phyloP scores from a whole-genome alignment of 2,797 vertebrate species.

The Pachyuromys duprasi region DNA sequence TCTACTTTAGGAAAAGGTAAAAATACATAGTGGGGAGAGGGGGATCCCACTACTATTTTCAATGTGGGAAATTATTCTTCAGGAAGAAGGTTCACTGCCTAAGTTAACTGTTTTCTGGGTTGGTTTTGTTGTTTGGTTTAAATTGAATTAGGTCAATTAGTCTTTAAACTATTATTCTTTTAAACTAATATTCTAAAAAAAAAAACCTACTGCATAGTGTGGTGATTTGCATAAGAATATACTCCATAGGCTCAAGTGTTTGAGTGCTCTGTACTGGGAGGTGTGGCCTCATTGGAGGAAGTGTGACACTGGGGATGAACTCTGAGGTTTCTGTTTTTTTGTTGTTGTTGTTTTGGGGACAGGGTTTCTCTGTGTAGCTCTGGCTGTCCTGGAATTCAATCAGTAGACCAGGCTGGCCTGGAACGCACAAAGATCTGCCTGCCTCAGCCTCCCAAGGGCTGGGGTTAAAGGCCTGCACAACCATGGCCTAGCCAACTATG shows the following conservation, averaged over 20 bases:
- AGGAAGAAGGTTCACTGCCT: conserved; percentile 52
- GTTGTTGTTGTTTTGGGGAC: too few relatives aligned
- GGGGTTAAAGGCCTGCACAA: too few relatives aligned
- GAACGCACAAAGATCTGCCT: too few relatives aligned
- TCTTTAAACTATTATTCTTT: conserved; percentile 59
- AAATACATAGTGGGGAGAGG: conserved; percentile 11
- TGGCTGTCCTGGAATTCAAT: too few relatives aligned
- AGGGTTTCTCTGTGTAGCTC: too few relatives aligned
- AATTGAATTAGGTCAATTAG: conserved; percentile 66
- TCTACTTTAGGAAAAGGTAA: conserved; percentile 57
- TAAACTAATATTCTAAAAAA: conserved; percentile 52
- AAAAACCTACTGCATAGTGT: not conserved
- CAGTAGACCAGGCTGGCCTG: too few relatives aligned
- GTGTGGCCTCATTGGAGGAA: not conserved
- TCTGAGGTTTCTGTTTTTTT: too few relatives aligned
- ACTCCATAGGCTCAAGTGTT: not conserved
- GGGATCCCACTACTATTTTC: conserved; percentile 33
- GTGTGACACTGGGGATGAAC: not conserved
- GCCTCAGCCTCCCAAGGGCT: too few relatives aligned
- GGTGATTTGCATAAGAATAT: not conserved
- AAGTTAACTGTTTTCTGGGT: not conserved
- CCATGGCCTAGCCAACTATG: too few relatives aligned
- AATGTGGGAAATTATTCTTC: conserved; percentile 53
- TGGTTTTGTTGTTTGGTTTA: not conserved
- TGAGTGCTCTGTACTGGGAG: not conserved